These are phyloP conservation scores for Lomographa bimaculata DNA, from an alignment of 2,888 invertebrate species.

Conservation along the genomic window DNA sequence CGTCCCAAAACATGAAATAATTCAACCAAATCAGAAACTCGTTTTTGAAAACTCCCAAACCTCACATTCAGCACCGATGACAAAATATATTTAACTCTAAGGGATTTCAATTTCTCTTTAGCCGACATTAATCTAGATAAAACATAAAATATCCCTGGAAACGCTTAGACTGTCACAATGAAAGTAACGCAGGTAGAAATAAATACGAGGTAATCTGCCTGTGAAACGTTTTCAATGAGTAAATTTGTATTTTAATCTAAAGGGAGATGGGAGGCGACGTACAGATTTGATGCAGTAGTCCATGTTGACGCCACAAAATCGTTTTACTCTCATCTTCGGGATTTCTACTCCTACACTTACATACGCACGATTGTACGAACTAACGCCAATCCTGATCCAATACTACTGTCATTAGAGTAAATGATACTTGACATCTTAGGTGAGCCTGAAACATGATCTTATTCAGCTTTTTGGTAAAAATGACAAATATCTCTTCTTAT, in stretches of 20 bases:
- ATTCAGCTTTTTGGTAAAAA: too few species aligned
- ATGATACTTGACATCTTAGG: too few species aligned
- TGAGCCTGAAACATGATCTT: too few species aligned
- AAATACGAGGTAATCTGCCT: conserved; percentile 60
- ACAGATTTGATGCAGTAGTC: conserved; percentile 10
- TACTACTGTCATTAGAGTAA: neutral
- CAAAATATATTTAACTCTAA: conserved; percentile 24
- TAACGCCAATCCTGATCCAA: too few species aligned
- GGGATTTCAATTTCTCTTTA: conserved; percentile 32
- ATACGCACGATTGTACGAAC: too few species aligned
- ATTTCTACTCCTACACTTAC: too few species aligned
- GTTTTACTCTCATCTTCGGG: too few species aligned
- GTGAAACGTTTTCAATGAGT: conserved; percentile 69
- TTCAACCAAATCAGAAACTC: conserved; percentile 5
- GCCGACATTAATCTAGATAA: conserved; percentile 34
- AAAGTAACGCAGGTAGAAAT: conserved; percentile 42
- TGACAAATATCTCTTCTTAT: too few species aligned
- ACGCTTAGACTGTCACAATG: conserved; percentile 33
- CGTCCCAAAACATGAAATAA: conserved; percentile 1
- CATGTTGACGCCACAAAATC: too few species aligned
- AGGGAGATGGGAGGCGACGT: conserved; percentile 21
- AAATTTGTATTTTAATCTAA: conserved; percentile 72
- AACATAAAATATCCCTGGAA: conserved; percentile 33
- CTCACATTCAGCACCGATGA: conserved; percentile 6
- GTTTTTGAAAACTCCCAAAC: conserved; percentile 1